Conservation (phyloP, 2,797 vertebrate genomes). For the Phyllotis vaccarum region DNA sequence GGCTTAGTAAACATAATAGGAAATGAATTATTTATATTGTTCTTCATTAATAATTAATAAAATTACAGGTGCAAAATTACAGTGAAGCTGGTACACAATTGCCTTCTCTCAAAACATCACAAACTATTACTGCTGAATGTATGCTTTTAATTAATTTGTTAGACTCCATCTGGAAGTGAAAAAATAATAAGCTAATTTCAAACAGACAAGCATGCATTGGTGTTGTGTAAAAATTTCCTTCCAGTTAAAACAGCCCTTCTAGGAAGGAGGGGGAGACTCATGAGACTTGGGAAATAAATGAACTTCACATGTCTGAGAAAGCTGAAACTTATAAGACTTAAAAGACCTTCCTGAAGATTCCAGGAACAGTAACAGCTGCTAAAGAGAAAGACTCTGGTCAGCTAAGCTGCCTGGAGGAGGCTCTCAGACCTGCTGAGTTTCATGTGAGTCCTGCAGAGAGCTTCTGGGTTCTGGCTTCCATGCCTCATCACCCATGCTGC, state of each 20-base stretch:
- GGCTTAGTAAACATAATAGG: conserved; percentile 68
- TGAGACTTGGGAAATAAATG: neutral
- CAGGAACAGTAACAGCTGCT: neutral
- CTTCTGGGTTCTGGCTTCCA: neutral
- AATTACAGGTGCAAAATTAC: conserved; percentile 57
- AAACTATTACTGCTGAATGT: conserved; percentile 10
- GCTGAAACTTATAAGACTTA: neutral
- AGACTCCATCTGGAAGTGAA: conserved; percentile 45
- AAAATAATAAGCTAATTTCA: conserved; percentile 61
- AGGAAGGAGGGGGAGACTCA: neutral
- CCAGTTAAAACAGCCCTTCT: neutral
- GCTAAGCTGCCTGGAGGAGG: neutral
- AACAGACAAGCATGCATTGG: neutral
- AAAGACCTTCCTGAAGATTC: neutral
- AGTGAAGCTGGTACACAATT: conserved; percentile 57
- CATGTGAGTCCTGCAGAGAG: neutral
- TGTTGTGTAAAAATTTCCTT: neutral
- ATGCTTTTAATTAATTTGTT: conserved; percentile 66
- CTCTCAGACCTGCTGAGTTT: neutral
- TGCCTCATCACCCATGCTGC: neutral
- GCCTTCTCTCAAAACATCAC: conserved; percentile 53
- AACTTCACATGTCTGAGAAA: neutral
- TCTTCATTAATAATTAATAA: conserved; percentile 78
- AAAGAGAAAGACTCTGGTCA: neutral
- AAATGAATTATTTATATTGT: conserved; percentile 77